phyloP scores from a whole-genome alignment of 2,797 vertebrate genomes.

The Aphelocoma californica region DNA sequence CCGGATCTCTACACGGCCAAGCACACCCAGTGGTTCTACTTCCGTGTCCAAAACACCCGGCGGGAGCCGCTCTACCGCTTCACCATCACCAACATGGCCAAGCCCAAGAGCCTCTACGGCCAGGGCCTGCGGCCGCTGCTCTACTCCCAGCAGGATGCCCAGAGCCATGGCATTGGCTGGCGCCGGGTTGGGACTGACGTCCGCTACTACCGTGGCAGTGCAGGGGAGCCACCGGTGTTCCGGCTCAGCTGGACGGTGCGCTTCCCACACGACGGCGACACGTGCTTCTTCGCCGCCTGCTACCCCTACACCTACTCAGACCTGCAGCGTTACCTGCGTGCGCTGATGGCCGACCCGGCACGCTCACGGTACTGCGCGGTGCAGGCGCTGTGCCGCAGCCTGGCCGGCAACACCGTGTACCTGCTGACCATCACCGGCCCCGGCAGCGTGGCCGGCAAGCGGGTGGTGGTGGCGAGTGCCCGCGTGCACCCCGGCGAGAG shows the following conservation, averaged over 20 bases:
- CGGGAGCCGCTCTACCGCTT: slow-evolving; percentile 83
- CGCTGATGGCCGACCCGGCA: slow-evolving; percentile 73
- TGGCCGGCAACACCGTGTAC: slow-evolving; percentile 88
- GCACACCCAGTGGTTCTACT: slow-evolving; percentile 97
- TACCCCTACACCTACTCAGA: slow-evolving; percentile 94
- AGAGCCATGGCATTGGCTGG: slow-evolving; percentile 80
- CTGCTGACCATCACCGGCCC: slow-evolving; percentile 85
- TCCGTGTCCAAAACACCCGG: slow-evolving; percentile 88
- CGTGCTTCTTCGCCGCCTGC: slow-evolving; percentile 90
- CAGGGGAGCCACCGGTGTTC: slow-evolving; percentile 67
- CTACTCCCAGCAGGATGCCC: slow-evolving; percentile 85
- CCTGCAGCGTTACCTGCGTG: slow-evolving; percentile 82
- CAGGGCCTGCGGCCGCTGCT: slow-evolving; percentile 87
- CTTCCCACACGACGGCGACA: slow-evolving; percentile 86
- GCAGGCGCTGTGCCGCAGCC: slow-evolving; percentile 83
- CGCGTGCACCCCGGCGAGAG: slow-evolving; percentile 91
- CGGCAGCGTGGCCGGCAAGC: slow-evolving; percentile 66
- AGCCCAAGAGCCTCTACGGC: slow-evolving; percentile 87
- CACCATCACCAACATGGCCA: slow-evolving; percentile 90
- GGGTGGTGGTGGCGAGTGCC: slow-evolving; percentile 86
- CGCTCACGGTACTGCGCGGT: slow-evolving; percentile 80
- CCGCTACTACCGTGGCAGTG: slow-evolving; percentile 75
- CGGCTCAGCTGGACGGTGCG: slow-evolving; percentile 86
- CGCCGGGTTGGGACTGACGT: slow-evolving; percentile 78
- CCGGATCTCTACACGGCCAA: slow-evolving; percentile 90